Base-by-base conservation (phyloP, 2,113 vertebrate genomes). In the Delphinus delphis region DNA sequence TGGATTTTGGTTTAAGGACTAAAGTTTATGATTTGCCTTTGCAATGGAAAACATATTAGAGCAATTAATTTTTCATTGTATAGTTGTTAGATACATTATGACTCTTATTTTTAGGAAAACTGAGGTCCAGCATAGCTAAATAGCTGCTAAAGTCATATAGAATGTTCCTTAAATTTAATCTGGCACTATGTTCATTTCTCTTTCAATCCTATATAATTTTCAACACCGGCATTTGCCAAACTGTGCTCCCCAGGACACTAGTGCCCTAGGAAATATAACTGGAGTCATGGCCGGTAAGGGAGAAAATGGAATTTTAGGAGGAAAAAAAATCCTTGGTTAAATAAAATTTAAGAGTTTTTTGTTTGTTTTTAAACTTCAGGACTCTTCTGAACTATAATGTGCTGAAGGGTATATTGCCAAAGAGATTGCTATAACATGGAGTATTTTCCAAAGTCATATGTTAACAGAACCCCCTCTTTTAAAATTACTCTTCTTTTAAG, bases 41-140 rank as follows among this genome's bases (percentile, higher is more conserved):
- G 13, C 25, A 70, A 20, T 90, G 38, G 31, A 87, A 89, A 94
- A 53, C 68, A 38, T 55, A 53, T 58, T 33, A 82, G n/a, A 95
- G 2, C n/a, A 73, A 63, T 76, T 93, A 38, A 86, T 91, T 76
- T 87, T 82, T 47, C 41, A 36, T 95, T 84, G 9, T 26, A n/a
- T 50, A 5, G 33, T 55, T 88, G 63, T 68, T 36, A 13, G 26
- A 55, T 83, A n/a, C 76, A 31, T 60, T 87, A 38, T 60, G 15
- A 81, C 38, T 79, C 50, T 47, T 87, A 71, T 26, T 91, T 93
- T 96, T 53, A 77, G 74, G n/a, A 76, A 93, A 90, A 73, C 83
- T 85, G 41, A 89, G 53, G 31, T 58, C 38, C 17, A 38, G 10
- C 23, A 17, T 74, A 84, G 25, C 65, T 77, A 65, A 70, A 88